These are phyloP conservation scores for Scaptomyza montana DNA, from an alignment of 1,140 invertebrate species.

Conservation along the genomic window DNA sequence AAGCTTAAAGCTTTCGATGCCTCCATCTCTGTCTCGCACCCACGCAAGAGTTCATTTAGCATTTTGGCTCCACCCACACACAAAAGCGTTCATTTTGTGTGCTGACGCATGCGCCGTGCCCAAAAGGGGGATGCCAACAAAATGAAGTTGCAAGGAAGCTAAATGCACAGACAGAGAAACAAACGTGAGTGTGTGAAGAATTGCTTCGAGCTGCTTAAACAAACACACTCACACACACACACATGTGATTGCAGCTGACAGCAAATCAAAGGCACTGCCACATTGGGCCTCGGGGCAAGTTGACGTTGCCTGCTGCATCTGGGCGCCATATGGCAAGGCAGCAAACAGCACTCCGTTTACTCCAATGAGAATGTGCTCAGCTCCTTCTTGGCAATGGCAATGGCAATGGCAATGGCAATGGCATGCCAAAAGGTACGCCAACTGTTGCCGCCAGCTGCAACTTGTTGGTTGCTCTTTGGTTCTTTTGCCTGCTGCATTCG, in stretches of 20 bases:
- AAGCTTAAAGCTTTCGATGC: conserved; percentile 49
- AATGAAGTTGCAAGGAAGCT: conserved; percentile 74
- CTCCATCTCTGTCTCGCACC: background rate
- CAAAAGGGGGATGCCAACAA: conserved; percentile 67
- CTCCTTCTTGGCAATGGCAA: conserved; percentile 30
- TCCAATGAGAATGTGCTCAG: conserved; percentile 45
- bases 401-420: background rate
- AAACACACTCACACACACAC: conserved; percentile 5
- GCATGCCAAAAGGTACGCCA: conserved; percentile 43
- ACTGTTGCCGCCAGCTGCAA: conserved; percentile 70
- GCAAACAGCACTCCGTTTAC: conserved; percentile 6
- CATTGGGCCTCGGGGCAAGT: conserved; percentile 24
- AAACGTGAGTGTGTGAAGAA: conserved; percentile 1
- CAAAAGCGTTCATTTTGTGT: conserved; percentile 70
- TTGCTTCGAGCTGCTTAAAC: conserved; percentile 11
- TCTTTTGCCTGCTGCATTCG: conserved; percentile 33
- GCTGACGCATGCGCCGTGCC: conserved; percentile 57
- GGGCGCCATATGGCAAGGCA: conserved; percentile 36
- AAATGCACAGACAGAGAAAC: conserved; percentile 4
- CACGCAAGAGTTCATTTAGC: conserved; percentile 46
- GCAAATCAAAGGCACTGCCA: conserved; percentile 48
- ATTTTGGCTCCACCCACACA: conserved; percentile 74
- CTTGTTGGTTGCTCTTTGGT: conserved; percentile 62
- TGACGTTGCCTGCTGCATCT: conserved; percentile 20
- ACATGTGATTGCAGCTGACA: conserved; percentile 43